Base-by-base conservation (phyloP, 2,888 invertebrate species). In the Diplazon laetatorius region DNA sequence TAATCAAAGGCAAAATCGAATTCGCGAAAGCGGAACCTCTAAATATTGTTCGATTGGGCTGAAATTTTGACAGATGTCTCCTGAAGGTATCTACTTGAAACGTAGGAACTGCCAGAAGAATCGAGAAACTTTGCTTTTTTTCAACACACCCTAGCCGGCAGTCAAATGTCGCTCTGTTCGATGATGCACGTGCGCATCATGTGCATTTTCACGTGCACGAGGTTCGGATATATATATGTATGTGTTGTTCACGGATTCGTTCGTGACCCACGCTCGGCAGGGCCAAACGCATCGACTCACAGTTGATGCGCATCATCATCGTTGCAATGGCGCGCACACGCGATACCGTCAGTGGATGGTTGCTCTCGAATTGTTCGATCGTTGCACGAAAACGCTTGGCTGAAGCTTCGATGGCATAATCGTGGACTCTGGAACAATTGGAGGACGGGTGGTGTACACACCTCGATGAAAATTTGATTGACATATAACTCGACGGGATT, bases 381-480 rank as follows among this genome's bases (percentile, higher is more conserved):
- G 25, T 30, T 78, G 82, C 83, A 76, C 83, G 81, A 74, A 83
- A 84, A 82, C 81, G 85, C 82, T 82, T 85, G 83, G 72, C 81
- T 85, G 44, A 87, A 82, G 83, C 84, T 69, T 83, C 85, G 76
- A 83, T 82, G 55, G 78, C 80, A 83, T 88, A 86, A 88, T 84
- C 86, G 86, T 81, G 82, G 84, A 86, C 83, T 81, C 77, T 59
- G 18, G 16, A 10, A 20, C 10, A 9, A 18, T 35, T n/a, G 16
- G 6, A 22, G 20, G 12, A n/a, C 16, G 4, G 12, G 18, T 14
- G 22, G 46, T 2, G 42, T 14, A 20, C 5, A 10, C 18, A 12
- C 9, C n/a, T 14, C 3, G 16, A 16, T 12, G 65, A 39, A 37
- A 20, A 48, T 8, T 65, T 18, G 50, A 65, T 65, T 65, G 35